Conservation (phyloP, 2,888 invertebrate genomes). For the Teinopalpus imperialis region DNA sequence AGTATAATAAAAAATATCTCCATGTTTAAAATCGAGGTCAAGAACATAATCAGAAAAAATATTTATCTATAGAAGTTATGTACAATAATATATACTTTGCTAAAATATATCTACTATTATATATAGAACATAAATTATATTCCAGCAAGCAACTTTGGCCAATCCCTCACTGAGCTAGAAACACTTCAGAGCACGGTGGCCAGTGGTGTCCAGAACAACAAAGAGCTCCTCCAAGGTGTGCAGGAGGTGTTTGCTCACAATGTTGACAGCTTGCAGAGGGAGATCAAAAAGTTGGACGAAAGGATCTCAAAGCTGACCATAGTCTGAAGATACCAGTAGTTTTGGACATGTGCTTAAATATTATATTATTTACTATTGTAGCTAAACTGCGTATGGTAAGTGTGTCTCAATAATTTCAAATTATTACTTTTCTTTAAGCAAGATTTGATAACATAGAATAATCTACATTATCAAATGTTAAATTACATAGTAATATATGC, state of each 20-base stretch:
- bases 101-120: no score
- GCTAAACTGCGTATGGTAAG: background rate
- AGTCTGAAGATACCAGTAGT: conserved; percentile 46
- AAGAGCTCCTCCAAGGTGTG: conserved; percentile 88
- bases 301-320: conserved; percentile 84
- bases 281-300: conserved; percentile 88
- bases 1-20: no score
- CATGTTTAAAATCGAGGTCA: no score
- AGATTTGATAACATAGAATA: no score
- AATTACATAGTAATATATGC: no score
- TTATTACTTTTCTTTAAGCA: no score
- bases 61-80: no score
- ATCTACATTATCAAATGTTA: no score
- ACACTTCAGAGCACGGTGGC: conserved; percentile 88
- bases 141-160: conserved; percentile 92
- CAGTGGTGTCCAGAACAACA: conserved; percentile 88
- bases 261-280: conserved; percentile 88
- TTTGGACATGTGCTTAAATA: conserved; percentile 8
- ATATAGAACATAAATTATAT: no score
- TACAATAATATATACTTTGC: no score
- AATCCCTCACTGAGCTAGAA: conserved; percentile 91
- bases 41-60: no score
- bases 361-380: background rate
- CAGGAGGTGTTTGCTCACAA: conserved; percentile 91
- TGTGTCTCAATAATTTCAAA: no score